Conservation (phyloP, 2,113 vertebrate genomes). For the Orthonyx spaldingii region DNA sequence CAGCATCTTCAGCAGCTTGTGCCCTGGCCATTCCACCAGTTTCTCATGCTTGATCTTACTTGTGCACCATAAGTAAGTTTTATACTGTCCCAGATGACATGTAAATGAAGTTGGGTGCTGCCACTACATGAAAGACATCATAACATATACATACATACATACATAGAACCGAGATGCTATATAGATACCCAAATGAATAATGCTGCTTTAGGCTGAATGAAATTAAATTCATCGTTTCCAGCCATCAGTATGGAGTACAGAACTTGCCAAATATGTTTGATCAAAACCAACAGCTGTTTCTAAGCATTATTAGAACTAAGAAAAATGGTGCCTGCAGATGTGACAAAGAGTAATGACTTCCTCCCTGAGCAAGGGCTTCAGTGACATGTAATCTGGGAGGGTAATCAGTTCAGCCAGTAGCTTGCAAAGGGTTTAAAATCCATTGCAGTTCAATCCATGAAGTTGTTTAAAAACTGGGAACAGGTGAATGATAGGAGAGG, state of each 20-base stretch:
- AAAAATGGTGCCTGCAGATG: not conserved
- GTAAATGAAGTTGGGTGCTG: slow-evolving; percentile 8
- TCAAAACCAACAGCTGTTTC: not conserved
- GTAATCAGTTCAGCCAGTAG: not conserved
- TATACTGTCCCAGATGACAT: not conserved
- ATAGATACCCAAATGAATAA: not conserved
- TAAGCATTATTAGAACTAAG: not conserved
- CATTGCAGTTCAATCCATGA: not conserved
- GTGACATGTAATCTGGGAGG: not conserved
- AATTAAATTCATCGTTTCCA: not conserved
- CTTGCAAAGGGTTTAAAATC: not conserved
- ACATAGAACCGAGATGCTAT: not conserved
- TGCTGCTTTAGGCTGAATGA: not conserved
- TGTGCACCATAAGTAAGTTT: not conserved
- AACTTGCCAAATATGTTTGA: not conserved
- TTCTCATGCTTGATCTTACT: not conserved
- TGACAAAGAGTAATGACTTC: not conserved
- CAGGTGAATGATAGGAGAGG: not conserved
- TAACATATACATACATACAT: not conserved
- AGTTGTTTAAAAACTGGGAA: not conserved
- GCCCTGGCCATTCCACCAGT: not conserved
- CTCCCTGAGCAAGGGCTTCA: not conserved
- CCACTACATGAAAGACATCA: not conserved
- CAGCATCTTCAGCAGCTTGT: not conserved
- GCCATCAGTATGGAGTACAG: accelerated